Base-by-base conservation (phyloP, 2,113 vertebrate species). In the Ia io region DNA sequence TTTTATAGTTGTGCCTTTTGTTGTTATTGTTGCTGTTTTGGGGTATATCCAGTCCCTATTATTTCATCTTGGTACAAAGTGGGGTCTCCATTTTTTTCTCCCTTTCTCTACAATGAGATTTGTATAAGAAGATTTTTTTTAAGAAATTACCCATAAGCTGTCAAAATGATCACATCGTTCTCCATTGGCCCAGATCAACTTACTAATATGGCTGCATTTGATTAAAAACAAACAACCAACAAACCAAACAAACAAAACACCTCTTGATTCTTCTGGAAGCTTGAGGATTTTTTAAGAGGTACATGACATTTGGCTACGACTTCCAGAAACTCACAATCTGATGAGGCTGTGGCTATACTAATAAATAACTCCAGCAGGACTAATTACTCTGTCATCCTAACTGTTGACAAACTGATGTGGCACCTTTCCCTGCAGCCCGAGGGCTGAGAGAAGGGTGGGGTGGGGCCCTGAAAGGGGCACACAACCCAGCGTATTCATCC, bases 301-400 rank as follows among this genome's bases (percentile, higher is more conserved):
- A 61, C 59, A 16, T 13, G 42, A 5, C 10, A 88, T 32, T 59
- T 73, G 56, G 16, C 53, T 56, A 40, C n/a, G 56, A 94, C 79
- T n/a, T 93, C 9, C 20, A 91, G 79, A 86, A 94, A 85, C 69
- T 74, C 88, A 89, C 59, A 86, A 17, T 79, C 10, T 28, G 28
- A 59, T 35, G 44, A 65, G 80, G n/a, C 14, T n/a, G 90, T 42
- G 16, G 8, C 47, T 91, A 20, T 49, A 71, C 79, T 95, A 79
- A 84, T n/a, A 67, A 51, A 35, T 82, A 71, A 44, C 37, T 88
- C 42, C 23, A 82, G 37, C 42, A 77, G 84, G 95, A 89, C 61
- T 83, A 80, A 93, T 56, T 70, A 32, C 59, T 89, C 79, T 95
- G 95, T 86, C 85, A 95, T 42, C 84, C 35, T 56, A 61, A 70